Evolutionary conservation across 2,888 invertebrate species (phyloP).

Genomic region (Lithophane leautieri): DNA sequence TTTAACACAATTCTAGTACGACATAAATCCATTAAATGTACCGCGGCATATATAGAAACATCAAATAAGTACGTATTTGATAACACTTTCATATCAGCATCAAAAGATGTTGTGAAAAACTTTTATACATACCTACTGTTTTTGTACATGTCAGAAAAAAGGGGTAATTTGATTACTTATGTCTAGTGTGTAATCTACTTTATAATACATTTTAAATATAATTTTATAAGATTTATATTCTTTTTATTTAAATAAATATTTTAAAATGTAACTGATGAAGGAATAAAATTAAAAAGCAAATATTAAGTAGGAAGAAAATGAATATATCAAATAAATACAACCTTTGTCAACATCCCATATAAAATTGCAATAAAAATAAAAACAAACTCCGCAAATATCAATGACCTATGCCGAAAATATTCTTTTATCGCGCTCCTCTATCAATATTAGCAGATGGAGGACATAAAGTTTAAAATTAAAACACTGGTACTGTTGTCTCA

Average conservation of each 20-base stretch:
- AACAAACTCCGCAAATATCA: constrained; percentile 20
- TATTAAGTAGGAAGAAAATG: no score
- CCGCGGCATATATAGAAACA: constrained; percentile 78
- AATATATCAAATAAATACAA: not conserved
- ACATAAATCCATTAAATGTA: constrained; percentile 80
- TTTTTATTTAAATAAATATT: no score
- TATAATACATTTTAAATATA: no score
- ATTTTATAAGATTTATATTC: no score
- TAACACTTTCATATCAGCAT: constrained; percentile 60
- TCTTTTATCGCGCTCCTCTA: constrained; percentile 24
- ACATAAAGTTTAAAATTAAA: constrained; percentile 54
- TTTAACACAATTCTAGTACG: constrained; percentile 76
- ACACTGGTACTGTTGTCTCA: constrained; percentile 46
- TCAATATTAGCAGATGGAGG: constrained; percentile 36
- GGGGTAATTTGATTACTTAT: no score
- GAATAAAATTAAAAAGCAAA: no score
- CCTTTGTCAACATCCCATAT: not conserved
- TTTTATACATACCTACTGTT: constrained; percentile 8
- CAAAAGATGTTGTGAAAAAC: constrained; percentile 1
- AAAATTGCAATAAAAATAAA: constrained; percentile 10
- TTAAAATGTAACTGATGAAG: no score
- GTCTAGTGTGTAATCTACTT: no score
- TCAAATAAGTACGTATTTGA: constrained; percentile 80
- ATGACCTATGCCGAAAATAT: constrained; percentile 21
- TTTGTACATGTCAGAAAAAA: not conserved